Conservation (phyloP, 2,113 vertebrate species). For the Nanger granti region DNA sequence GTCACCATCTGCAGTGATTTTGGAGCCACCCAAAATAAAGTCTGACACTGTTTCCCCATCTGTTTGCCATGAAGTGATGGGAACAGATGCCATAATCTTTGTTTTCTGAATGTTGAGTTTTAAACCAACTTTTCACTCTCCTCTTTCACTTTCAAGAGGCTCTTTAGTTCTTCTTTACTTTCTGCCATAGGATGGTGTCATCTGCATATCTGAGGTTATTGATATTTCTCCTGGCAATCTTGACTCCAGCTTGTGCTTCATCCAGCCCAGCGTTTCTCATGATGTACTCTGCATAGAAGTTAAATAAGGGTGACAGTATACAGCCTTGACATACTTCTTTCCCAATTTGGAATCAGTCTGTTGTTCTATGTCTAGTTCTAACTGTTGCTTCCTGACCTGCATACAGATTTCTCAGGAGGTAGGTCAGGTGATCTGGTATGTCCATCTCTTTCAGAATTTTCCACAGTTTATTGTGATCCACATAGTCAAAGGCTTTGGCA, state of each 20-base stretch:
- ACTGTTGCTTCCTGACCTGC: background rate
- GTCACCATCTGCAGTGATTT: background rate
- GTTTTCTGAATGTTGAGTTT: background rate
- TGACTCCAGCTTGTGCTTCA: background rate
- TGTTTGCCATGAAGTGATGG: background rate
- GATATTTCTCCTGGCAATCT: rapidly evolving
- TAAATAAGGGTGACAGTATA: background rate
- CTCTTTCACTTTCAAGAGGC: background rate
- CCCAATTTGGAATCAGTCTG: background rate
- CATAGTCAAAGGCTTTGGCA: background rate
- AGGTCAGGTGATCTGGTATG: background rate
- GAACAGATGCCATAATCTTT: background rate
- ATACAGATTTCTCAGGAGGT: background rate
- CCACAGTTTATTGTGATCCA: background rate
- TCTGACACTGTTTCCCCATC: background rate
- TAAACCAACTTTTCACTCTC: background rate
- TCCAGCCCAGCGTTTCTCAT: background rate
- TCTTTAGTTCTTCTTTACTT: background rate
- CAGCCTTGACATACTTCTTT: background rate
- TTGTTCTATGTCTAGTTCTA: background rate
- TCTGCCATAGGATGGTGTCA: background rate
- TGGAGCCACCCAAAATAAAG: background rate
- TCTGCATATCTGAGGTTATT: background rate
- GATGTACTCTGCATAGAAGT: background rate
- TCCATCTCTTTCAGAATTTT: background rate